These are phyloP conservation scores for Stercorarius parasiticus DNA, from an alignment of 2,113 vertebrate genomes.

Conservation along the genomic window DNA sequence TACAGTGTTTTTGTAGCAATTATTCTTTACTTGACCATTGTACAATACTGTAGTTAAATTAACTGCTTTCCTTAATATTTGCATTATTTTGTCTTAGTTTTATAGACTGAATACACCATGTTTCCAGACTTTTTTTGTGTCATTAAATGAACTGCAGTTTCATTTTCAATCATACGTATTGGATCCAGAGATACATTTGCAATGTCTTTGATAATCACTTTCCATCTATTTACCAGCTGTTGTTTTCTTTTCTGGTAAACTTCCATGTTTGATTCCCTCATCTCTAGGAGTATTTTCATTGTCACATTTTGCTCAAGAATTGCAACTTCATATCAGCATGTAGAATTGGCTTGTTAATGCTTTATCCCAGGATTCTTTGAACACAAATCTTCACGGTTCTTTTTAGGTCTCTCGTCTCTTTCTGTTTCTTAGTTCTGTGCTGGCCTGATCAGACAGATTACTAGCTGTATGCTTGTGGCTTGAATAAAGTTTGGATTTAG, in stretches of 20 bases:
- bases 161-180: background rate
- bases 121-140: background rate
- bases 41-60: background rate
- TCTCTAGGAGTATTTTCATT: background rate
- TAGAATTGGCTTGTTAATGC: background rate
- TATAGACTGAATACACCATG: background rate
- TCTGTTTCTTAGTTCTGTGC: background rate
- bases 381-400: background rate
- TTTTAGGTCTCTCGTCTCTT: background rate
- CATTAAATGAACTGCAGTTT: background rate
- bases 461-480: background rate
- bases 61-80: background rate
- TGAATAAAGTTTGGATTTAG: background rate
- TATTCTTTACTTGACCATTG: background rate
- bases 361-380: background rate
- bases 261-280: background rate
- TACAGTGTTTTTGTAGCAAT: background rate
- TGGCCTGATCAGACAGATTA: background rate
- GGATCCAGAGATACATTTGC: background rate
- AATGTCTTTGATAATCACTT: background rate
- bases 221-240: background rate
- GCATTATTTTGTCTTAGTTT: background rate
- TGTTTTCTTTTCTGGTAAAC: background rate
- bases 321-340: background rate
- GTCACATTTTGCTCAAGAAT: background rate